Percentiles rank a stretch among this genome's conserved stretches.
Evolutionary conservation across 2,113 vertebrate genomes (phyloP).

Genomic region (Cettia cetti): DNA sequence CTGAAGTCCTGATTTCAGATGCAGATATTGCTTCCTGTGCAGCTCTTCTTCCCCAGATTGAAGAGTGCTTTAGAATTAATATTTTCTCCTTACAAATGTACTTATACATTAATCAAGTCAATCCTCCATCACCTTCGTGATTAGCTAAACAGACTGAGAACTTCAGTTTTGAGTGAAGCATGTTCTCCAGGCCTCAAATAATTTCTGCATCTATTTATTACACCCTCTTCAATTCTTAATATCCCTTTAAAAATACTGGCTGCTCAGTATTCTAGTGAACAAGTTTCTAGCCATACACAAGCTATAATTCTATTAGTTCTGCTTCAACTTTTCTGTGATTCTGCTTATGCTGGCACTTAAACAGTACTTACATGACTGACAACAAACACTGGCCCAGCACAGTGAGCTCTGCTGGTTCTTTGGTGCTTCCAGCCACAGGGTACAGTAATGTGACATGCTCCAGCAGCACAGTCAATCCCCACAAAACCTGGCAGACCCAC

Average conservation of each 20-base stretch:
- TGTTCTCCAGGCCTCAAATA: neutral
- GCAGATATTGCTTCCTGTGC: neutral
- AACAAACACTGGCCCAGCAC: neutral
- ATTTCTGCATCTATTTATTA: slow-evolving; percentile 24
- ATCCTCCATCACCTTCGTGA: neutral
- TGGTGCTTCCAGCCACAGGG: neutral
- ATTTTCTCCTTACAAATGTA: neutral
- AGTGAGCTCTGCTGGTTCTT: neutral
- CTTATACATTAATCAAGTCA: slow-evolving; percentile 25
- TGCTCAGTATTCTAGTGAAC: neutral
- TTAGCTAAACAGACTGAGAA: slow-evolving; percentile 18
- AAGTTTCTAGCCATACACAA: neutral
- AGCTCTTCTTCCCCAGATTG: neutral
- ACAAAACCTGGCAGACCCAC: neutral
- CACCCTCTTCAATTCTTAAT: neutral
- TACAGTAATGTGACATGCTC: rapidly evolving
- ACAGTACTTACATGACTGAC: neutral
- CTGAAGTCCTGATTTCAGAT: neutral
- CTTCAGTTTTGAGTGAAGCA: slow-evolving; percentile 17
- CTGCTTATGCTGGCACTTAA: neutral
- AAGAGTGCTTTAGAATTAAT: slow-evolving; percentile 6
- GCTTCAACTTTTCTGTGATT: neutral
- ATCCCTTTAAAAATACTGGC: neutral
- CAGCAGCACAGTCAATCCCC: neutral
- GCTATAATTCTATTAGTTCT: neutral